Evolutionary conservation across 1,140 invertebrate genomes (phyloP).

Genomic region (Rhyzopertha dominica): DNA sequence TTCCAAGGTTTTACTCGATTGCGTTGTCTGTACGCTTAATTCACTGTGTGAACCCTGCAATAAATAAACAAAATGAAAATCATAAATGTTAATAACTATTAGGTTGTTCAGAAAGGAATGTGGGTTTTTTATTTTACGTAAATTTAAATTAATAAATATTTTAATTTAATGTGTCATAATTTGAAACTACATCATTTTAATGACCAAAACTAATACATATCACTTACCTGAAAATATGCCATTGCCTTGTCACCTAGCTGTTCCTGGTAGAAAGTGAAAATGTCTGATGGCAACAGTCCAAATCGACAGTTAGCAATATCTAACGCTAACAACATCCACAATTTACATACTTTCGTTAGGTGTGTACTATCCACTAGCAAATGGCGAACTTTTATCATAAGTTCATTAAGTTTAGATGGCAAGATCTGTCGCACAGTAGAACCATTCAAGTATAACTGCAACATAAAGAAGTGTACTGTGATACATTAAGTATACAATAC

Average conservation of each 20-base stretch:
- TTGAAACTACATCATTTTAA: conserved; percentile 3
- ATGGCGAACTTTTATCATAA: conserved; percentile 26
- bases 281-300: conserved; percentile 27
- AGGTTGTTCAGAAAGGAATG: too few species aligned
- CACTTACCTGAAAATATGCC: conserved; percentile 30
- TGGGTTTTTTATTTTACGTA: background rate
- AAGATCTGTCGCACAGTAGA: conserved; percentile 21
- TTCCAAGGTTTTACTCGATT: conserved; percentile 28
- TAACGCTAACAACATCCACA: conserved; percentile 34
- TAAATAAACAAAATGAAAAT: background rate
- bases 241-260: conserved; percentile 33
- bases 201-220: conserved; percentile 2
- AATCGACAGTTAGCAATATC: conserved; percentile 31
- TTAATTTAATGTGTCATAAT: conserved; percentile 1
- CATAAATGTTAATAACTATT: background rate
- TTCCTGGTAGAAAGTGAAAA: conserved; percentile 34
- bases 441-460: conserved; percentile 38
- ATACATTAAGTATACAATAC: too few species aligned
- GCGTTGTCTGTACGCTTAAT: conserved; percentile 29
- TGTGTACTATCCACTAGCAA: conserved; percentile 21
- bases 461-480: too few species aligned
- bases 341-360: conserved; percentile 25
- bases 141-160: conserved; percentile 2
- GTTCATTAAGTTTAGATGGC: conserved; percentile 27
- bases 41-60: conserved; percentile 24